Evolutionary conservation across 2,888 invertebrate species (phyloP).

Genomic region (Nineta flava): DNA sequence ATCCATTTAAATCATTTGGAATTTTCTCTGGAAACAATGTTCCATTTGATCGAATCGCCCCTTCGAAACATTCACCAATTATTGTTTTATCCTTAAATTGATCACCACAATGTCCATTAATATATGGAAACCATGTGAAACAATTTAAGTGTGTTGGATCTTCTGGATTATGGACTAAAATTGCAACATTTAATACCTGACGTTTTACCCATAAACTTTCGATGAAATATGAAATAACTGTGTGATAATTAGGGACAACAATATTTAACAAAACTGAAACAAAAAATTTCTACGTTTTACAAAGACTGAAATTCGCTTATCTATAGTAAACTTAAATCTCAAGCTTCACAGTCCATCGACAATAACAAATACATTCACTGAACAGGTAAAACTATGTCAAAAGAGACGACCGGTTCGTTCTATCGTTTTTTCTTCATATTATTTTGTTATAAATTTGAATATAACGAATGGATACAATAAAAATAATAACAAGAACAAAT

Average conservation of each 20-base stretch:
- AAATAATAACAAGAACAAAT: too few species aligned
- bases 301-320: too few species aligned
- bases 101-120: constrained; percentile 1
- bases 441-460: too few species aligned
- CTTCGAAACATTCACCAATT: neutral
- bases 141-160: neutral
- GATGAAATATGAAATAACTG: neutral
- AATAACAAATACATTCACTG: too few species aligned
- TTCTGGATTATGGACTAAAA: neutral
- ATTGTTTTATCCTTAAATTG: neutral
- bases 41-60: neutral
- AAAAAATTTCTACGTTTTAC: too few species aligned
- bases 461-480: too few species aligned
- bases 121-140: constrained; percentile 5
- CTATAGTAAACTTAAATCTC: too few species aligned
- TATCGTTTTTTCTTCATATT: too few species aligned
- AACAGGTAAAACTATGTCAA: too few species aligned
- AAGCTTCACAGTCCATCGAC: too few species aligned
- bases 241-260: neutral
- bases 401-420: too few species aligned
- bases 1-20: constrained; percentile 4
- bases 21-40: constrained; percentile 2
- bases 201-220: neutral
- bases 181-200: constrained; percentile 1
- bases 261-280: neutral